Base-by-base conservation (phyloP, 2,113 vertebrate genomes). In the Azemiops feae region DNA sequence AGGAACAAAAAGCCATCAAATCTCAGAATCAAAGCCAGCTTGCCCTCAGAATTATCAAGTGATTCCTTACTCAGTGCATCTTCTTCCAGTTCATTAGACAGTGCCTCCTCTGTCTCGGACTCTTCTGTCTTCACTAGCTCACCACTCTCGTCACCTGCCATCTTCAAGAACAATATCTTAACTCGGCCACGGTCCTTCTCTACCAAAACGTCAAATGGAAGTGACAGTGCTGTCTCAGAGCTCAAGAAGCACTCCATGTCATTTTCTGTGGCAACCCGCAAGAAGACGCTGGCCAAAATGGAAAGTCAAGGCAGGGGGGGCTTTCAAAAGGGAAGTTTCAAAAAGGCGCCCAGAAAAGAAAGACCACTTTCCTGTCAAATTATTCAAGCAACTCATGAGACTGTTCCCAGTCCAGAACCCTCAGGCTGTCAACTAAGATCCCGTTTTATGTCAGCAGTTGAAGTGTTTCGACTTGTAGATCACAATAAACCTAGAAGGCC, bases 111-210 rank as follows among this genome's bases (percentile, higher is more conserved):
- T 1, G 97, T 97, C 94, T 95, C 98, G 0, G 98, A 99, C 6
- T 88, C 97, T 90, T 99, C 98, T 0, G 98, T 98, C 47, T 99
- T 99, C 94, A 97, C 97, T 92, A 98, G 95, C 50, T 99, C 99
- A 0, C 99, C 98, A 0, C 0, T 91, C 88, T 96, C 97, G n/a
- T 99, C 99, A 0, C 99, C 99, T 0, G 88, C 95, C n/a, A 98
- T 97, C 93, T 94, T 96, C 86, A 97, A 98, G 91, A 98, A 95
- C 95, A 90, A 23, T 14, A 95, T 96, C 92, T 95, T 97, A 87
- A 93, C 91, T 86, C 97, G 93, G 86, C 98, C 98, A 47, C 97
- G 97, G 74, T 96, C 97, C 18, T 96, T 97, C 90, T 97, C 95
- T 20, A 89, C 92, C 5, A 98, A 97, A 91, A 27, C 93, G 27